Conservation (phyloP, 53 echinoderm and acorn worm species). For the Hippasteria phrygiana region DNA sequence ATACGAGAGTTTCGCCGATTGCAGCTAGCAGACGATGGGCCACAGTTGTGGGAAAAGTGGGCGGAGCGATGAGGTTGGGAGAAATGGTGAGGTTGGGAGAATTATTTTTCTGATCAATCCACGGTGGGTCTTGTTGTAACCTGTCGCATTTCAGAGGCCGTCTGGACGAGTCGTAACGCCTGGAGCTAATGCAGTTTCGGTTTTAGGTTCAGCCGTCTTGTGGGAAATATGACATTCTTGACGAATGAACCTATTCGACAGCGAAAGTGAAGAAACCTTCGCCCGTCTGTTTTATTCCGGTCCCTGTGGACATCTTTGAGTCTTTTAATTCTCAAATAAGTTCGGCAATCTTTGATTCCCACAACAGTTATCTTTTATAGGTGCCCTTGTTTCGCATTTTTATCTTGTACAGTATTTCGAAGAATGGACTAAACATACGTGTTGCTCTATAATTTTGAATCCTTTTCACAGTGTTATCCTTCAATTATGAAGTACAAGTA, state of each 20-base stretch:
- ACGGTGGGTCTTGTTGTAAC: background rate
- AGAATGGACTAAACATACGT: too few relatives aligned
- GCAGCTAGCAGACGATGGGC: slow-evolving; percentile 54
- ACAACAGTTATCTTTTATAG: background rate
- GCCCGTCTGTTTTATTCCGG: background rate
- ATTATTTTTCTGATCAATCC: slow-evolving; percentile 42
- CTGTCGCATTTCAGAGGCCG: background rate
- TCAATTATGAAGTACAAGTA: too few relatives aligned
- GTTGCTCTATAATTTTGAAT: too few relatives aligned
- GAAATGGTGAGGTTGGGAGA: slow-evolving; percentile 62
- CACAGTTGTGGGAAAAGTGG: slow-evolving; percentile 36
- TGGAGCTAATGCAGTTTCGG: slow-evolving; percentile 55
- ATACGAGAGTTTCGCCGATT: slow-evolving; percentile 25
- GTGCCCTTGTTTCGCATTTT: too few relatives aligned
- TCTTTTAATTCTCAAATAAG: too few relatives aligned
- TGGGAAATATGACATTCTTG: slow-evolving; percentile 58
- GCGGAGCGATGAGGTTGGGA: slow-evolving; percentile 48
- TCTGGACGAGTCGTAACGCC: slow-evolving; percentile 27
- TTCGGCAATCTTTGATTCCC: too few relatives aligned
- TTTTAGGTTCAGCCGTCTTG: slow-evolving; percentile 45
- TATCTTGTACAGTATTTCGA: too few relatives aligned
- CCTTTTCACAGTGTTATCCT: too few relatives aligned
- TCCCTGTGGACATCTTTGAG: background rate
- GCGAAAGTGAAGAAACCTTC: slow-evolving; percentile 10
- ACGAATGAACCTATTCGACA: slow-evolving; percentile 33